Evolutionary conservation across 2,888 invertebrate species (phyloP).

Genomic region (Bedellia somnulentella): DNA sequence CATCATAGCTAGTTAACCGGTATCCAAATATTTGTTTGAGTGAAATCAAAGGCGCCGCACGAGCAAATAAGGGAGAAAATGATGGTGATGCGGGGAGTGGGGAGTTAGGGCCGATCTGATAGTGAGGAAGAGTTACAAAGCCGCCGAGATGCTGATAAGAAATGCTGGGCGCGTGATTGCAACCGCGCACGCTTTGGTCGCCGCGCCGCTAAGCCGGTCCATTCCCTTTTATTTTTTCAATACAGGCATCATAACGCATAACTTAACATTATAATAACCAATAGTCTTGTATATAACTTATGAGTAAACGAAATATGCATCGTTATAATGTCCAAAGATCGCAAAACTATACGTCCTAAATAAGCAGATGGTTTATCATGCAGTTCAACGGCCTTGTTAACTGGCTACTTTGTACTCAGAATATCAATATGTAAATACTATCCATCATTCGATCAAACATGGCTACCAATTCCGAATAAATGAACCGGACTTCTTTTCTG

Average conservation of each 20-base stretch:
- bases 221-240: slow-evolving; percentile 24
- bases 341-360: no score
- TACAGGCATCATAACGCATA: no score
- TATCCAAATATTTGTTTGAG: slow-evolving; percentile 46
- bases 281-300: no score
- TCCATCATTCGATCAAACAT: slow-evolving; percentile 19
- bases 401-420: slow-evolving; percentile 17
- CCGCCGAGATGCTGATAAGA: slow-evolving; percentile 39
- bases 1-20: slow-evolving; percentile 49
- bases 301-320: slow-evolving; percentile 5
- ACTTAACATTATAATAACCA: no score
- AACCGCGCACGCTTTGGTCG: slow-evolving; percentile 12
- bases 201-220: slow-evolving; percentile 14
- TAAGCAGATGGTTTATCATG: slow-evolving; percentile 38
- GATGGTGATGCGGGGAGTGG: slow-evolving; percentile 13
- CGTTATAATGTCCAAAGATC: slow-evolving; percentile 37
- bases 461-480: slow-evolving; percentile 5
- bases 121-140: slow-evolving; percentile 33
- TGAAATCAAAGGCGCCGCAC: slow-evolving; percentile 46
- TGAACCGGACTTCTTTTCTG: slow-evolving; percentile 18
- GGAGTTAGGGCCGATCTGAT: slow-evolving; percentile 31
- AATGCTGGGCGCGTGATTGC: slow-evolving; percentile 20
- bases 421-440: slow-evolving; percentile 27
- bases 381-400: slow-evolving; percentile 30
- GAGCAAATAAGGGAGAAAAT: slow-evolving; percentile 29